Conservation (phyloP, 2,797 vertebrate species). For the Paguma larvata region DNA sequence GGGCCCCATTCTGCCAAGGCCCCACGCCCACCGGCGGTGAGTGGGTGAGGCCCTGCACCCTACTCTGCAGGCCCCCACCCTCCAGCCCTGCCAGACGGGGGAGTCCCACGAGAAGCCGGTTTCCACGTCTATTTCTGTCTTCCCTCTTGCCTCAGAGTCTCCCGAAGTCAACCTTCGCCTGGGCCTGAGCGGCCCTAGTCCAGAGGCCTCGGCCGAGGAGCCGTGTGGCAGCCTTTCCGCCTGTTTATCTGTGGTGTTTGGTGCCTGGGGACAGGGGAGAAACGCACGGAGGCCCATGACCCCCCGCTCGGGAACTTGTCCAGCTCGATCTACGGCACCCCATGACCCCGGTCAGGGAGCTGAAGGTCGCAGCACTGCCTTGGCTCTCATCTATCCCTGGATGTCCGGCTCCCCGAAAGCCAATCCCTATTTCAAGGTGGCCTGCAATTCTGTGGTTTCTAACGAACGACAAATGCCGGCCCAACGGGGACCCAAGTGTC, state of each 20-base stretch:
- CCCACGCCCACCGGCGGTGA: rapidly evolving
- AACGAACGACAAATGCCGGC: rapidly evolving
- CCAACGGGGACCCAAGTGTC: rapidly evolving
- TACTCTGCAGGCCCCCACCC: background rate
- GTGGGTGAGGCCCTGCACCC: background rate
- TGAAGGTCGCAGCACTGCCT: background rate
- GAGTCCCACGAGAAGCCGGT: rapidly evolving
- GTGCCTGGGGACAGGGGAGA: background rate
- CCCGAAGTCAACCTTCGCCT: background rate
- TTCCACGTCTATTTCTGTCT: background rate
- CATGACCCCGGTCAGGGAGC: background rate
- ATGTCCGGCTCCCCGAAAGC: rapidly evolving
- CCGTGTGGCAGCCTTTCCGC: background rate
- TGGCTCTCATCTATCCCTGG: background rate
- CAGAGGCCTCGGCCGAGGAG: constrained; percentile 27
- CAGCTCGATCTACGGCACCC: background rate
- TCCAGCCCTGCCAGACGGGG: background rate
- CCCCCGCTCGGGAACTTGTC: background rate
- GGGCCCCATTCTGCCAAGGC: background rate
- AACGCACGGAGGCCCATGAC: background rate
- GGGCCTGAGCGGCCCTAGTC: background rate
- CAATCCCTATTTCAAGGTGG: background rate
- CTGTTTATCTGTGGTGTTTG: background rate
- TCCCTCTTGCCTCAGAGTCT: constrained; percentile 37
- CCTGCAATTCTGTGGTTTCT: no score